Percentiles rank a stretch among this genome's conserved stretches.
Evolutionary conservation across 2,113 vertebrate species (phyloP).

Genomic region (Atlantisia rogersi): DNA sequence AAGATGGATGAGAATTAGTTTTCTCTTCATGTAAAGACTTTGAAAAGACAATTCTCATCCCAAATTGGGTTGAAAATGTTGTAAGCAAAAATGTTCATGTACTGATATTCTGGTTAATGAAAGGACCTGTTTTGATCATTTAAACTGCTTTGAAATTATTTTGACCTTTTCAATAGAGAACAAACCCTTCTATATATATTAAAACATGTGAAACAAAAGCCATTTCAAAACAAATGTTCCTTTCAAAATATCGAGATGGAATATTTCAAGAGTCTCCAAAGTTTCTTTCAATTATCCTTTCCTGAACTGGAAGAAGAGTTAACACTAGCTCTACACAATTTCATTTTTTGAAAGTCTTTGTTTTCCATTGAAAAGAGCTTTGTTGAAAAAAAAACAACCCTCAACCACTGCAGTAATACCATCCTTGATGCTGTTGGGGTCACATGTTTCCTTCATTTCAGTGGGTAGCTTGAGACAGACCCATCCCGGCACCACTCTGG

Average conservation of each 20-base stretch:
- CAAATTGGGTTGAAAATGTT: not conserved
- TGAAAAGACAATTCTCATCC: not conserved
- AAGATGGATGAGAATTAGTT: not conserved
- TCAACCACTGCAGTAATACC: fast-evolving
- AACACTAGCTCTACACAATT: not conserved
- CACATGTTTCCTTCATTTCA: not conserved
- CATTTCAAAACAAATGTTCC: not conserved
- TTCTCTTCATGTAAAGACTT: not conserved
- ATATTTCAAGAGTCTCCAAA: not conserved
- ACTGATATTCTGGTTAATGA: not conserved
- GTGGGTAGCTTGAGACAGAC: not conserved
- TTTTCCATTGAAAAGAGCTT: not conserved
- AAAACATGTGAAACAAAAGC: not conserved
- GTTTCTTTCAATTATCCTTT: not conserved
- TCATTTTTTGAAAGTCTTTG: not conserved
- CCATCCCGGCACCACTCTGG: not conserved
- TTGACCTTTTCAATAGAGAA: not conserved
- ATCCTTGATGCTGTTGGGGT: not conserved
- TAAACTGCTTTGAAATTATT: not conserved
- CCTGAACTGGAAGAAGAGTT: not conserved
- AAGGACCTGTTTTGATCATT: not conserved
- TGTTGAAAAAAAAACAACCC: not conserved
- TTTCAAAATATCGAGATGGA: not conserved
- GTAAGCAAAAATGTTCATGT: not conserved
- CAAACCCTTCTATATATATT: not conserved